These are phyloP conservation scores for Mythimna ferrago DNA, from an alignment of 2,888 invertebrate species.

Conservation along the genomic window DNA sequence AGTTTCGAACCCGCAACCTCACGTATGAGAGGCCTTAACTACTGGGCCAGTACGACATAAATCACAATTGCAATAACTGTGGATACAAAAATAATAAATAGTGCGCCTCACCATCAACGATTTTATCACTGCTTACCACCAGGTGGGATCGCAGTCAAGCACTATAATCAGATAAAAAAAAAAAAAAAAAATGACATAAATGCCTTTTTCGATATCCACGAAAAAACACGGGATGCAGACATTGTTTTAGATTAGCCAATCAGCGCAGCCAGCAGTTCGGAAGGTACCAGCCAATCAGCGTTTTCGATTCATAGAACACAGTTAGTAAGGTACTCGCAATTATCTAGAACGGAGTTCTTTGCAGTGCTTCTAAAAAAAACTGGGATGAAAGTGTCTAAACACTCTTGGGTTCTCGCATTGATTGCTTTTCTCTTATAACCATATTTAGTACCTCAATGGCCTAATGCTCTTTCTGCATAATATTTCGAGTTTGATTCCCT, in stretches of 20 bases:
- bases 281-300: constrained; percentile 35
- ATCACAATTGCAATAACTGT: no score
- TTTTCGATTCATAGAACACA: constrained; percentile 18
- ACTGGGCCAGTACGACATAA: no score
- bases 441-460: no score
- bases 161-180: no score
- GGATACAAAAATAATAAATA: no score
- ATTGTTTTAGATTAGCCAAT: constrained; percentile 30
- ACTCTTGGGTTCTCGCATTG: not conserved
- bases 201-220: not conserved
- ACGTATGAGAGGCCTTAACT: no score
- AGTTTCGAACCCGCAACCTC: no score
- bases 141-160: no score
- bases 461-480: not conserved
- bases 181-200: not conserved
- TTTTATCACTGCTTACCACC: no score
- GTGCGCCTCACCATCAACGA: no score
- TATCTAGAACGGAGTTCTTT: constrained; percentile 27
- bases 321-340: constrained; percentile 18
- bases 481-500: not conserved
- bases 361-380: constrained; percentile 8
- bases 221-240: not conserved
- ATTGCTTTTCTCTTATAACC: constrained; percentile 9
- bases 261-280: constrained; percentile 7
- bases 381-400: constrained; percentile 5